phyloP scores from a whole-genome alignment of 2,797 vertebrate species.

The Arctocebus calabarensis region DNA sequence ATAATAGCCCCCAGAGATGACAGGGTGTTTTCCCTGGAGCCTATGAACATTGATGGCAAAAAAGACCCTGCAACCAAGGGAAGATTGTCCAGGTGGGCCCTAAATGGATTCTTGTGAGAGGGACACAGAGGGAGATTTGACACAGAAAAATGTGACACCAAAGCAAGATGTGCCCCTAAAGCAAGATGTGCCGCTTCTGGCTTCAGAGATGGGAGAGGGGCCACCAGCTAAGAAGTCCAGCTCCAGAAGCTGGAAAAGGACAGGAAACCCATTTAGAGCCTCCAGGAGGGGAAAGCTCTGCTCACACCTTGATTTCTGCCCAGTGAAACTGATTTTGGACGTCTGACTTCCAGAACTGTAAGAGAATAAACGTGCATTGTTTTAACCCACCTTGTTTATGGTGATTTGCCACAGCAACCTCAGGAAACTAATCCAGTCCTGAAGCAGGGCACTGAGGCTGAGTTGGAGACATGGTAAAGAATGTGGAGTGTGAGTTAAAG shows the following conservation, averaged over 20 bases:
- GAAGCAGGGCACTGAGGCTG: neutral
- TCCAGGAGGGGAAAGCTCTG: neutral
- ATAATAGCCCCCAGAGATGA: neutral
- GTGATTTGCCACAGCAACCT: neutral
- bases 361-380: neutral
- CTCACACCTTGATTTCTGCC: neutral
- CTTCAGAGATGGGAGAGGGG: neutral
- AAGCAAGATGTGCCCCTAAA: neutral
- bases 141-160: neutral
- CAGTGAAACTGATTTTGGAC: neutral
- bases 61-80: neutral
- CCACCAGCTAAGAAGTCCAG: neutral
- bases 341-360: neutral
- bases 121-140: neutral
- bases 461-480: neutral
- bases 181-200: neutral
- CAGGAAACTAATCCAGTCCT: neutral
- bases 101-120: neutral
- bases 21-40: neutral
- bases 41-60: neutral
- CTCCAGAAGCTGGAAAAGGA: neutral
- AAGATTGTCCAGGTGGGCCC: neutral
- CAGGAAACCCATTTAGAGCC: neutral
- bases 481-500: accelerated
- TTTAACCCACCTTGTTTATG: neutral